These are phyloP conservation scores for Ptilorrhoa leucosticta DNA, from an alignment of 2,113 vertebrate species.

Conservation along the genomic window DNA sequence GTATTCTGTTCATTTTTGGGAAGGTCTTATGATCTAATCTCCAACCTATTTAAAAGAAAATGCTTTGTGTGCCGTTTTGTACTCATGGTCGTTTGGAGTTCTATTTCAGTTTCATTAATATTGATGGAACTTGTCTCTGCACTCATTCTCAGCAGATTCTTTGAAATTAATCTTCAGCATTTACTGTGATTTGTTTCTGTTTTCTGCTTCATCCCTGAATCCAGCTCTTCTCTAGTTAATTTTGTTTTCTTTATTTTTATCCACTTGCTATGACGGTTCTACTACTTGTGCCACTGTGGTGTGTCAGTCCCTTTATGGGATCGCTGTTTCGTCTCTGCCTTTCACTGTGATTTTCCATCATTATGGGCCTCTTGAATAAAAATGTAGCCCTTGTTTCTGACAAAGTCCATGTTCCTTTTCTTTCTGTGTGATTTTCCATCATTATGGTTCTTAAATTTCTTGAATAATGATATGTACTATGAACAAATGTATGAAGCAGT, in stretches of 20 bases:
- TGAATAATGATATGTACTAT: slow-evolving; percentile 80
- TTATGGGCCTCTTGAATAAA: slow-evolving; percentile 84
- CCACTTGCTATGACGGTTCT: slow-evolving; percentile 64
- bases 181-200: slow-evolving; percentile 70
- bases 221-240: slow-evolving; percentile 73
- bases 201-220: slow-evolving; percentile 43
- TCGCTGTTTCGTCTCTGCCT: slow-evolving; percentile 72
- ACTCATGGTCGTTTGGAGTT: slow-evolving; percentile 56
- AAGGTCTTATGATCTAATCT: slow-evolving; percentile 70
- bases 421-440: slow-evolving; percentile 82
- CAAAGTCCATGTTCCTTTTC: slow-evolving; percentile 77
- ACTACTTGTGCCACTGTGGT: slow-evolving; percentile 66
- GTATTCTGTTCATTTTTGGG: slow-evolving; percentile 64
- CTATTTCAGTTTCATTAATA: slow-evolving; percentile 80
- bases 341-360: slow-evolving; percentile 82
- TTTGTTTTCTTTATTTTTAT: slow-evolving; percentile 78
- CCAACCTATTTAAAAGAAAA: slow-evolving; percentile 74
- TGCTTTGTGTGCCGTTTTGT: slow-evolving; percentile 63
- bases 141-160: slow-evolving; percentile 65
- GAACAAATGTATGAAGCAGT: slow-evolving; percentile 76
- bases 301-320: slow-evolving; percentile 73
- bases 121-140: slow-evolving; percentile 69
- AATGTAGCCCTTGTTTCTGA: slow-evolving; percentile 80
- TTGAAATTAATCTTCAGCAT: slow-evolving; percentile 75
- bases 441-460: slow-evolving; percentile 82